Evolutionary conservation across 2,888 invertebrate genomes (phyloP), one percentile per base, ranked within the genome.

Genomic region (Euzetes globulus): DNA sequence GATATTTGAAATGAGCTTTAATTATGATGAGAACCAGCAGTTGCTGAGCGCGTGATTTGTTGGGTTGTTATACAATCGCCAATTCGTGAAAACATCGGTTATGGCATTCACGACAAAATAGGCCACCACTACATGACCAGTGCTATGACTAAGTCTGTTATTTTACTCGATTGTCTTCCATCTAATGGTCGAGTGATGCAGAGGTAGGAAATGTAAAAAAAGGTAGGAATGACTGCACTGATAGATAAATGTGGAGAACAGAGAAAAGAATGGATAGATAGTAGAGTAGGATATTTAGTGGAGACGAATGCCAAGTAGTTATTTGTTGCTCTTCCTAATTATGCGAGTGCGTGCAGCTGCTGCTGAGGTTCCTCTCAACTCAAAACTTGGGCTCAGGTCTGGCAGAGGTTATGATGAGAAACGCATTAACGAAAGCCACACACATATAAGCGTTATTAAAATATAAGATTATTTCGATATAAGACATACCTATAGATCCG

Each of bases 291-390:
- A 25, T 55, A 55, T 55, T 55, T 19, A 22, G 22, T 25, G 19
- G 47, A 47, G 15, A 13, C 13, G 27, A 27, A 63, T 25, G 9
- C 4, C 22, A 68, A 45, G 68, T 68, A 68, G 68, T 68, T 68
- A 68, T 68, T 68, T 68, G 68, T 68, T 73, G 50, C 47, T 73
- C 63, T 60, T 60, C 50, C 73, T 60, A 45, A 60, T 65, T 47
- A 60, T 72, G 19, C 45, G 37, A 11, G 45, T 68, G 41, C 68
- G 68, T 68, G 68, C 68, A 63, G 73, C 60, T 63, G 63, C 72
- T 63, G 73, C 73, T 45, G 73, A 73, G 27, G 73, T 73, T 37
- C 73, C 73, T 73, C 65, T 73, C 50, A 73, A 19, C 65, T 73
- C 73, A 19, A 73, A 25, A 22, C 11, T 60, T 19, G 45, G 37